Base-by-base conservation (phyloP, 1,140 invertebrate species). In the Drosophila aff. region DNA sequence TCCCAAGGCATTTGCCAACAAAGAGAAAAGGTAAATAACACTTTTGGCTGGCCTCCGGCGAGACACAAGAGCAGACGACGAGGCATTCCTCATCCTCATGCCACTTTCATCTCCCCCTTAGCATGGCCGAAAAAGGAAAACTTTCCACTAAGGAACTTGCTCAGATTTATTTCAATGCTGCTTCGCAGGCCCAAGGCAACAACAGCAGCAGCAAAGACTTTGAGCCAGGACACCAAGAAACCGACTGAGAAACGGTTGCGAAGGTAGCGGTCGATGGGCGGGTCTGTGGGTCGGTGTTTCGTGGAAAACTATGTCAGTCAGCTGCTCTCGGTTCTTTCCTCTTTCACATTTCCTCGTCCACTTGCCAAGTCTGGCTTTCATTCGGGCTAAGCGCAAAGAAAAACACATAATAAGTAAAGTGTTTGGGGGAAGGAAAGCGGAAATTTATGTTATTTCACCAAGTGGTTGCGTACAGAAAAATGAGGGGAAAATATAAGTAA, bases 11-110 rank as follows among this genome's bases (percentile, higher is more conserved):
- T 64, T 79, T 55, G 67, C 60, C 53, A 87, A 82, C 84, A 89
- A 83, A 89, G 81, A 68, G 73, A 87, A 89, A 87, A 84, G 73
- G 84, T 87, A 89, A 87, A 84, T 84, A 89, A 89, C 81, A 89
- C 77, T 87, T 84, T 77, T 65, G 81, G 69, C 68, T 55, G 69
- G 75, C 75, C 73, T 57, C 64, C 49, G 69, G 75, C 66, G 62
- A 72, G 66, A 72, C 76, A 49, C 57, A 61, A 76, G 41, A 47
- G 62, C 57, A 82, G 68, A 74, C 64, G 75, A 73, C 28, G 33
- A 66, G 50, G 55, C 76, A 87, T 79, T 55, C 66, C 53, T 47
- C 50, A 61, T 69, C 36, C 72, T 41, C 60, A 59, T 66, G 8
- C 18, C 44, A 3, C 44, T 43, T 43, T 43, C 41, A 10, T 43